These are phyloP conservation scores for Epinephelus malabaricus DNA, from an alignment of 2,797 vertebrate genomes.

Conservation along the genomic window DNA sequence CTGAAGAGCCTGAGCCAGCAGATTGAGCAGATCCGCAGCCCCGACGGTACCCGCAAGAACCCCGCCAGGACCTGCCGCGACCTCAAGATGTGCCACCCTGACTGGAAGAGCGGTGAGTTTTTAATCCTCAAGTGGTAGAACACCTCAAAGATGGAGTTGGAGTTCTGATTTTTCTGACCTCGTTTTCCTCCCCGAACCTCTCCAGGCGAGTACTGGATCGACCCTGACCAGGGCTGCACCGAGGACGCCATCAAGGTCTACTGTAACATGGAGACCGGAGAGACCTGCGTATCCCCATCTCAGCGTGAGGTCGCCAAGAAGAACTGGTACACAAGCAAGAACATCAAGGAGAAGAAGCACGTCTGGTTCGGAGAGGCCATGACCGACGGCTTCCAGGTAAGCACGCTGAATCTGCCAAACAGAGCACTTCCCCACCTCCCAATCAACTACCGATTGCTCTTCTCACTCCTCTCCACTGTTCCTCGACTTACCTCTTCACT, in stretches of 20 bases:
- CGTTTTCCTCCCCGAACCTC: background rate
- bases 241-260: constrained; percentile 98
- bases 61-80: constrained; percentile 98
- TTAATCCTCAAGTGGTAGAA: background rate
- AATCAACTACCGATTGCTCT: background rate
- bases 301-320: constrained; percentile 89
- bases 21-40: constrained; percentile 98
- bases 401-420: background rate
- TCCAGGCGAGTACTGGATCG: constrained; percentile 97
- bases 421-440: background rate
- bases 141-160: background rate
- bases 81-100: constrained; percentile 99
- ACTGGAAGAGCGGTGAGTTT: constrained; percentile 96
- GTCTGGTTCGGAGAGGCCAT: constrained; percentile 98
- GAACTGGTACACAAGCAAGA: constrained; percentile 97
- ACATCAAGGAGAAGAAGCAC: constrained; percentile 96
- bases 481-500: background rate
- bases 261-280: constrained; percentile 98
- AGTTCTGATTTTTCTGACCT: constrained; percentile 18
- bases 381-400: constrained; percentile 95
- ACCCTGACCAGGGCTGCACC: constrained; percentile 98
- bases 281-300: constrained; percentile 92
- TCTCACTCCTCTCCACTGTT: background rate
- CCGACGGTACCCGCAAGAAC: constrained; percentile 97
- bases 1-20: constrained; percentile 99